Evolutionary conservation across 2,797 vertebrate species (phyloP).

Genomic region (Bradypodion ventrale): DNA sequence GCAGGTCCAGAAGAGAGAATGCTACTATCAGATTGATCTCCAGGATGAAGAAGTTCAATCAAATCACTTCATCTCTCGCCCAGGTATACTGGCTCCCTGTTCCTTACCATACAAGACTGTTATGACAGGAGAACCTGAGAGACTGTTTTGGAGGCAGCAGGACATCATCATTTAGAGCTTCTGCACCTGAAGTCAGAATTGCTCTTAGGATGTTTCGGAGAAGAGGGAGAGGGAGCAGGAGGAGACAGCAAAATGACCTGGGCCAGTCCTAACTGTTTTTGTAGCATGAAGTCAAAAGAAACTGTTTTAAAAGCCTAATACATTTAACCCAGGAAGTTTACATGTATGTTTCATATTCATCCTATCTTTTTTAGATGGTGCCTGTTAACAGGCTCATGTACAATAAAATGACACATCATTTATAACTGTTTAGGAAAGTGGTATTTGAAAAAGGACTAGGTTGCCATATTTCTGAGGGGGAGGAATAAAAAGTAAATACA

Average conservation of each 20-base stretch:
- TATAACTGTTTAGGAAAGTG: constrained; percentile 22
- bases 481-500: constrained; percentile 25
- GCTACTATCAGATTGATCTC: too few relatives aligned
- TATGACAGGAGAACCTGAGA: neutral
- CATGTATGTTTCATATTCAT: neutral
- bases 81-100: too few relatives aligned
- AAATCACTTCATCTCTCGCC: too few relatives aligned
- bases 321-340: neutral
- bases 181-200: too few relatives aligned
- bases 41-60: too few relatives aligned
- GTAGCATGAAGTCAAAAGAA: neutral
- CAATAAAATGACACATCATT: neutral
- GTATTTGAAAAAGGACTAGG: constrained; percentile 30
- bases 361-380: neutral
- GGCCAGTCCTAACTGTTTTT: neutral
- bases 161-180: too few relatives aligned
- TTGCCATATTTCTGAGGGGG: neutral
- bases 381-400: neutral
- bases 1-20: too few relatives aligned
- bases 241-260: neutral
- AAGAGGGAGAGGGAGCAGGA: too few relatives aligned
- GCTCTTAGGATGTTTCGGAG: too few relatives aligned
- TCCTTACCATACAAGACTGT: too few relatives aligned
- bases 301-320: neutral
- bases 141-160: too few relatives aligned